Conservation (phyloP, 2,797 vertebrate genomes). For the Lates japonicus region DNA sequence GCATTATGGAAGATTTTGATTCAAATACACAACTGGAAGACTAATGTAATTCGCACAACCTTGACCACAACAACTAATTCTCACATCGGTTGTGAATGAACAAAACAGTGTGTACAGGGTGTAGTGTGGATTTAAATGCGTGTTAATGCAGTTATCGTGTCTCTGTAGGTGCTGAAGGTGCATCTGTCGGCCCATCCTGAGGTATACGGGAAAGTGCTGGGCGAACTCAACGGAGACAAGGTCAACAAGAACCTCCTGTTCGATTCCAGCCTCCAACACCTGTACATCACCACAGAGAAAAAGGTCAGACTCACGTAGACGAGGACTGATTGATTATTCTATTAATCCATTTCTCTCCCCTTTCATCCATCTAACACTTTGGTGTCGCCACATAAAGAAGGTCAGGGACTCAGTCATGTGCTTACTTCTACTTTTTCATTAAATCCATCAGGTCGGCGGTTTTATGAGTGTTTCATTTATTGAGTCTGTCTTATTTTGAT, state of each 20-base stretch:
- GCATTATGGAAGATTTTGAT: background rate
- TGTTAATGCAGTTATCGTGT: conserved; percentile 15
- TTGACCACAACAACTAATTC: too few species aligned
- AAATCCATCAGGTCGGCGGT: conserved; percentile 46
- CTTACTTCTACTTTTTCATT: conserved; percentile 25
- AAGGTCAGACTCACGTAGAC: conserved; percentile 84
- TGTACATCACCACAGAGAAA: conserved; percentile 93
- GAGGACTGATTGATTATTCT: conserved; percentile 37
- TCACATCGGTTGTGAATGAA: too few species aligned
- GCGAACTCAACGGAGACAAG: conserved; percentile 78
- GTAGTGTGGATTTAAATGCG: background rate
- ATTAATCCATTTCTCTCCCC: conserved; percentile 47
- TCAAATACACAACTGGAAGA: too few species aligned
- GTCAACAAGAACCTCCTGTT: conserved; percentile 93
- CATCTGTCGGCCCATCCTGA: conserved; percentile 82
- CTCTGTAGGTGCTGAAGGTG: conserved; percentile 83
- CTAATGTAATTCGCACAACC: too few species aligned
- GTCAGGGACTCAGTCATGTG: conserved; percentile 26
- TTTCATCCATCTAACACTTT: conserved; percentile 23
- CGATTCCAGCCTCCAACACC: conserved; percentile 83
- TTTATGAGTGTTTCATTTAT: conserved; percentile 63
- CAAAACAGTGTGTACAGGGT: too few species aligned
- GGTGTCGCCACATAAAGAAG: conserved; percentile 31
- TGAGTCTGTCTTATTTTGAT: conserved; percentile 62
- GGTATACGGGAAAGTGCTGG: conserved; percentile 85